Conservation (phyloP, 2,113 vertebrate genomes). For the Perca flavescens region DNA sequence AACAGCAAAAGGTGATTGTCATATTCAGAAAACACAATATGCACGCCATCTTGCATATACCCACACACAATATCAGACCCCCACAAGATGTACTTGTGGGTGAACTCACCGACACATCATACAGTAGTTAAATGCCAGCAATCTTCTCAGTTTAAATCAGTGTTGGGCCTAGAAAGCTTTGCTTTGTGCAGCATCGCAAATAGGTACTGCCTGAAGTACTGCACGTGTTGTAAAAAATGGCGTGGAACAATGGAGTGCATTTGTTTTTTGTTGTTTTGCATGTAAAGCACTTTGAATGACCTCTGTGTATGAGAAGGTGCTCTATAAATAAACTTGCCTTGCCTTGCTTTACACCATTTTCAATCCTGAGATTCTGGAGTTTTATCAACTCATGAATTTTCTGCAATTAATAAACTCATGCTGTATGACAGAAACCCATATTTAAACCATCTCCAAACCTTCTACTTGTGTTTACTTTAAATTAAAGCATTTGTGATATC, state of each 20-base stretch:
- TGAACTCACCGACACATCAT: not conserved
- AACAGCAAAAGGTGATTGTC: not conserved
- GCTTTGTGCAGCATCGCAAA: not conserved
- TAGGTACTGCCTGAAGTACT: not conserved
- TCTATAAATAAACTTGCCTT: too few species aligned
- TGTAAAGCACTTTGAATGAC: too few species aligned
- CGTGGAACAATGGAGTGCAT: not conserved
- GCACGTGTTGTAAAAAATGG: not conserved
- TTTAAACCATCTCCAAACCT: too few species aligned
- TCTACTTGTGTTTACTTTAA: too few species aligned
- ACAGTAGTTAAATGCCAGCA: not conserved
- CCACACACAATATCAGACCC: not conserved
- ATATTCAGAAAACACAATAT: not conserved
- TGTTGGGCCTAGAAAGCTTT: not conserved
- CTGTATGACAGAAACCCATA: too few species aligned
- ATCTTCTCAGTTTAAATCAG: not conserved
- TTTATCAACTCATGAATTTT: too few species aligned
- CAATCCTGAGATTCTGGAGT: too few species aligned
- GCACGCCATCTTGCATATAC: not conserved
- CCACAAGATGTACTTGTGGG: not conserved
- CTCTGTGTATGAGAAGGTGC: too few species aligned
- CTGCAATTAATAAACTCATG: too few species aligned
- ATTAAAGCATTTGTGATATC: too few species aligned
- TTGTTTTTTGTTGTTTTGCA: not conserved
- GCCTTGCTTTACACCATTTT: too few species aligned